Evolutionary conservation across 2,888 invertebrate species (phyloP).

Genomic region (Cantharis nigra): DNA sequence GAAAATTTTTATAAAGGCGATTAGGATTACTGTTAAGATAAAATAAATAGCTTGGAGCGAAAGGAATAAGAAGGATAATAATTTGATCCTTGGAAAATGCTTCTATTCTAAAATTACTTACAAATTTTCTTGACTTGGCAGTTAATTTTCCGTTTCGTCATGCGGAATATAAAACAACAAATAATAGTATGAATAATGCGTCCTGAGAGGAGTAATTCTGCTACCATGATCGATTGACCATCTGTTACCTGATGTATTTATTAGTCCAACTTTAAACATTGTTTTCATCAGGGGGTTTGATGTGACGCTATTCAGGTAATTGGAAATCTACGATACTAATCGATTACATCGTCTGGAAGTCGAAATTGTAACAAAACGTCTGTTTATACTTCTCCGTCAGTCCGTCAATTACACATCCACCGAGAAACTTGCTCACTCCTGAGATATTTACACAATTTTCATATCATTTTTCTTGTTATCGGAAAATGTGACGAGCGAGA

Average conservation of each 20-base stretch:
- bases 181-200: not conserved
- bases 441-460: not conserved
- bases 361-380: constrained; percentile 1
- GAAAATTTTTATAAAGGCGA: not conserved
- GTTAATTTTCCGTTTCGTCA: not conserved
- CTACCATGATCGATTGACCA: not conserved
- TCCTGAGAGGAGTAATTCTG: not conserved
- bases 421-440: too few species aligned
- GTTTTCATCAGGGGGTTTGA: not conserved
- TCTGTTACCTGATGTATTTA: not conserved
- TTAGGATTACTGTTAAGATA: not conserved
- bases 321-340: constrained; percentile 47
- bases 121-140: not conserved
- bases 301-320: constrained; percentile 38
- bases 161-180: not conserved
- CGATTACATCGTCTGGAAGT: constrained; percentile 42
- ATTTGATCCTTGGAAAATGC: not conserved
- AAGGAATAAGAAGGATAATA: not conserved
- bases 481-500: not conserved
- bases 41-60: not conserved
- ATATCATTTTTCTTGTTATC: not conserved
- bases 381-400: not conserved
- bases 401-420: not conserved
- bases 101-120: not conserved
- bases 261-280: not conserved